phyloP scores from a whole-genome alignment of 1,140 invertebrate genomes.

The Aphidius gifuensis region DNA sequence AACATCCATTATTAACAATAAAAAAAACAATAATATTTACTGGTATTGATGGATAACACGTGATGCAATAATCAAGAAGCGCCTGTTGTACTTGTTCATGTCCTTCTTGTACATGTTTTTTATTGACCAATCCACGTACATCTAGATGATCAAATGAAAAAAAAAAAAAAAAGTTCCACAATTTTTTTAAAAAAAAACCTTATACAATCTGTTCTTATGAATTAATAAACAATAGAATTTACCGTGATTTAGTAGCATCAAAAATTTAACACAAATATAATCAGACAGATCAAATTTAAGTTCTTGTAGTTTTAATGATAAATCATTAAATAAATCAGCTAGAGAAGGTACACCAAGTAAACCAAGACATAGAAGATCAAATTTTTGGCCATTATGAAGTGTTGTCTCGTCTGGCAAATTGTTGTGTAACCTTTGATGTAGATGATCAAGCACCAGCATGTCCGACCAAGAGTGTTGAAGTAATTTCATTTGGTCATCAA shows the following conservation, averaged over 20 bases:
- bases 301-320: slow-evolving; percentile 85
- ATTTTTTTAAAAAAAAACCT: neutral
- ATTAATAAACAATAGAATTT: slow-evolving; percentile 40
- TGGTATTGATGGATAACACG: slow-evolving; percentile 85
- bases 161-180: slow-evolving; percentile 10
- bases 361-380: slow-evolving; percentile 86
- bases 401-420: slow-evolving; percentile 87
- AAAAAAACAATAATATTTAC: slow-evolving; percentile 52
- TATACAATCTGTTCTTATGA: slow-evolving; percentile 9
- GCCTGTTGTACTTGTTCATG: slow-evolving; percentile 91
- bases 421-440: slow-evolving; percentile 94
- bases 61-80: slow-evolving; percentile 83
- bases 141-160: slow-evolving; percentile 57
- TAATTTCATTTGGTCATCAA: slow-evolving; percentile 98
- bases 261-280: slow-evolving; percentile 96
- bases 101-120: slow-evolving; percentile 86
- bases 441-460: slow-evolving; percentile 93
- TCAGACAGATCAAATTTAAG: slow-evolving; percentile 94
- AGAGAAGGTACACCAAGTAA: slow-evolving; percentile 84
- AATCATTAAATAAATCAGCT: slow-evolving; percentile 84
- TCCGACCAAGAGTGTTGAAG: slow-evolving; percentile 97
- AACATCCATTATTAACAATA: neutral
- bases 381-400: slow-evolving; percentile 92
- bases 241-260: slow-evolving; percentile 96
- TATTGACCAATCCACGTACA: slow-evolving; percentile 83